Evolutionary conservation across 2,797 vertebrate species (phyloP), one percentile per base, ranked within the genome.

Genomic region (Anabas testudineus): DNA sequence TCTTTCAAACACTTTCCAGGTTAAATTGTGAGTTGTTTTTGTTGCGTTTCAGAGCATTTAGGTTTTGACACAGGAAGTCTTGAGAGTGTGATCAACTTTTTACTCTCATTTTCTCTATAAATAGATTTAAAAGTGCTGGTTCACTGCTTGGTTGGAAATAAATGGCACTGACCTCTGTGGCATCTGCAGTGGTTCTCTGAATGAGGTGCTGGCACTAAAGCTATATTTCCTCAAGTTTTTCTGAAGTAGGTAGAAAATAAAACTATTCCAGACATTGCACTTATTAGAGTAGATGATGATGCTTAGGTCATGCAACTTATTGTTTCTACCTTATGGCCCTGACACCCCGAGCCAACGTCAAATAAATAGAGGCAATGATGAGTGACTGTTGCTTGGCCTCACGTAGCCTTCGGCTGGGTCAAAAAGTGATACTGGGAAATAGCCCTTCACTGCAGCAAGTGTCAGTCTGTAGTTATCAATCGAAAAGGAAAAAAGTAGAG

Each of bases 131-230:
- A 69, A 59, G 36, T 14, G 22, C 62, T 54, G 28, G 15, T 43
- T 22, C 19, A 26, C 46, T 57, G 63, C 36, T 58, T 53, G 47
- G 47, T 42, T 42, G 28, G 49, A 63, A 55, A 46, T 58, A 71
- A 71, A 58, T 58, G 48, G 53, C 47, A 21, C 45, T 43, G 69
- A 76, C 55, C 68, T 34, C 49, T 13, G 36, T 3, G 62, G 48
- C 46, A 49, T 16, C 58, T 12, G 57, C 61, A 32, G 43, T 10
- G 64, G 32, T 61, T 30, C 34, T 53, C 24, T 3, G 56, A 62
- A 26, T 4, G 28, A 47, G 39, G 53, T 13, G 57, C 26, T 12
- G 28, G 6, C 43, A 52, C 24, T 37, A 4, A 14, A 14, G 1
- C 41, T 12, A 10, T 3, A n/a, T 75, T 72, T 55, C 4, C 24